Conservation (phyloP, 2,888 invertebrate species). For the Tenthredo distinguenda region DNA sequence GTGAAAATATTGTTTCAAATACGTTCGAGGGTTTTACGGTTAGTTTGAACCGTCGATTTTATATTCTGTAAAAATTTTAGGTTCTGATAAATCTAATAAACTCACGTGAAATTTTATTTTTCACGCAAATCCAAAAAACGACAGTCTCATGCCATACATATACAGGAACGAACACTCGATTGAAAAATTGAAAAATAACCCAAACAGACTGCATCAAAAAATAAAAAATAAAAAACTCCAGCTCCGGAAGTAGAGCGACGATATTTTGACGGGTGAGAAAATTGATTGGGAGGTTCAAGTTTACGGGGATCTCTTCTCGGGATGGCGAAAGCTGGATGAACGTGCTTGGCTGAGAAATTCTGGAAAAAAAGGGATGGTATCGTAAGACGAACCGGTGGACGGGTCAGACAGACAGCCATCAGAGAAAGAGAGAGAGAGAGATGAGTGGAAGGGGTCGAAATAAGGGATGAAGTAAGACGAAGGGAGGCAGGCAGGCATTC, state of each 20-base stretch:
- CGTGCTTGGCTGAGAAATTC: neutral
- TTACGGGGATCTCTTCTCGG: neutral
- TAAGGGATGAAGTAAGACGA: constrained; percentile 22
- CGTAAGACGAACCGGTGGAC: constrained; percentile 35
- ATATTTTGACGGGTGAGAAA: constrained; percentile 42
- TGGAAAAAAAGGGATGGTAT: neutral
- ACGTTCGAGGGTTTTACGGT: neutral
- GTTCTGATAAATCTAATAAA: neutral
- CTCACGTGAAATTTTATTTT: neutral
- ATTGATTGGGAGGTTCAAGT: constrained; percentile 46
- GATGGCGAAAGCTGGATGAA: constrained; percentile 15
- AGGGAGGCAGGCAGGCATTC: neutral
- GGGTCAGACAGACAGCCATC: constrained; percentile 53
- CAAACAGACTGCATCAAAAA: neutral
- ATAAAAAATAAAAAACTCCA: neutral
- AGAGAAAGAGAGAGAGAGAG: constrained; percentile 23
- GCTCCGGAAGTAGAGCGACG: neutral
- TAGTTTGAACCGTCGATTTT: neutral
- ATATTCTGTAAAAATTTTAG: neutral
- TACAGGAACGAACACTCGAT: neutral
- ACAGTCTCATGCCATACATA: neutral
- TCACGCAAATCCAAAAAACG: neutral
- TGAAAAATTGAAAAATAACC: constrained; percentile 27
- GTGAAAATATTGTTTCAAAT: neutral
- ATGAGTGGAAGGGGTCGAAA: neutral